Evolutionary conservation across 2,888 invertebrate species (phyloP).

Genomic region (Aleiodes testaceus): DNA sequence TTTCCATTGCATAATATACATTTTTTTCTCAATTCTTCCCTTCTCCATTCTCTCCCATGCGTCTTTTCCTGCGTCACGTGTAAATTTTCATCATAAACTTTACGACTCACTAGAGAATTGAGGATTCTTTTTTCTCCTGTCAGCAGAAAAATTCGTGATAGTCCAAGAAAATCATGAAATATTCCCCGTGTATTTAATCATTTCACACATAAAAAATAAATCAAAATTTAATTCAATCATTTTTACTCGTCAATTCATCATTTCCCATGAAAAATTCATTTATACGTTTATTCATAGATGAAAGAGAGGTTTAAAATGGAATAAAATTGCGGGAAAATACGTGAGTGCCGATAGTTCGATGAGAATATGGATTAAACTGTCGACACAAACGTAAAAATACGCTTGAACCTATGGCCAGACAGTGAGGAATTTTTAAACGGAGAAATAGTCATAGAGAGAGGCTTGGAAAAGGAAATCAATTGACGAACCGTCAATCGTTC

Average conservation of each 20-base stretch:
- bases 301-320: too few species aligned
- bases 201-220: too few species aligned
- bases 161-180: background rate
- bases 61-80: background rate
- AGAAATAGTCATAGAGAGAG: constrained; percentile 21
- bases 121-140: background rate
- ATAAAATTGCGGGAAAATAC: too few species aligned
- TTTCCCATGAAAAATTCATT: too few species aligned
- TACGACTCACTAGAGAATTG: background rate
- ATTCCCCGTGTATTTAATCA: background rate
- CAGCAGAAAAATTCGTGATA: constrained; percentile 4
- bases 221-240: too few species aligned
- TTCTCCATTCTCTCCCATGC: background rate
- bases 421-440: constrained; percentile 7
- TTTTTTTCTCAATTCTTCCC: background rate
- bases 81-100: constrained; percentile 17
- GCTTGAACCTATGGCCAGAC: constrained; percentile 11
- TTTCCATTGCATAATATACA: background rate
- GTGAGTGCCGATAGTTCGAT: too few species aligned
- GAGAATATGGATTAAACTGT: constrained; percentile 16
- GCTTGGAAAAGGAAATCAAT: constrained; percentile 36
- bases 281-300: too few species aligned
- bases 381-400: constrained; percentile 6
- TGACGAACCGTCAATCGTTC: constrained; percentile 41
- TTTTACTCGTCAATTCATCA: too few species aligned